Conservation (phyloP, 2,113 vertebrate species). For the Ochotona curzoniae region DNA sequence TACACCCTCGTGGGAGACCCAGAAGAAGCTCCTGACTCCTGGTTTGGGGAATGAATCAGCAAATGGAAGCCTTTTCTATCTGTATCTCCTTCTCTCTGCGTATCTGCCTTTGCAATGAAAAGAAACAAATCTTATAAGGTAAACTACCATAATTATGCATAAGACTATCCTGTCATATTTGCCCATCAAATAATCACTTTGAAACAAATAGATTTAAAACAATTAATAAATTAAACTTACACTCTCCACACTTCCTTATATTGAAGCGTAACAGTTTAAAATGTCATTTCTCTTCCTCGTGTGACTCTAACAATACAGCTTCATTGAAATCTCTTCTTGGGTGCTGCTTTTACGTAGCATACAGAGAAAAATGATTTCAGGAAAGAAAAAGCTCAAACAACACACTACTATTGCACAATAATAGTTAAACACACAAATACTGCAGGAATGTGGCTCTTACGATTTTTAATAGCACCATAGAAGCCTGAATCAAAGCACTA, state of each 20-base stretch:
- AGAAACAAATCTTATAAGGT: too few species aligned
- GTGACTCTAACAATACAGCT: neutral
- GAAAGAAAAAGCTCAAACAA: neutral
- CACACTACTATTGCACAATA: neutral
- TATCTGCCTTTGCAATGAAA: too few species aligned
- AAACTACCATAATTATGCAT: too few species aligned
- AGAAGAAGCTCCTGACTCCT: too few species aligned
- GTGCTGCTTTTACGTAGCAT: neutral
- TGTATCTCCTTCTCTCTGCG: too few species aligned
- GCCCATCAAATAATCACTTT: neutral
- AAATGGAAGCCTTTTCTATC: too few species aligned
- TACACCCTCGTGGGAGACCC: too few species aligned
- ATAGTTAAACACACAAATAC: neutral
- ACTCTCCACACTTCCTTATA: neutral
- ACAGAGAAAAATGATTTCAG: neutral
- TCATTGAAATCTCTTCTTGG: neutral
- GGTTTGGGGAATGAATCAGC: too few species aligned
- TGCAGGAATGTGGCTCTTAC: neutral
- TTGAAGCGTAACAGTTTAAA: neutral
- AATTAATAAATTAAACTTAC: neutral
- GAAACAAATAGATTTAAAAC: neutral
- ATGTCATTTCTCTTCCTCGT: neutral
- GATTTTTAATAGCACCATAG: neutral
- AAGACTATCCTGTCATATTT: neutral
- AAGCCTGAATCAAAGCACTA: neutral